These are phyloP conservation scores for Zelostemma sp. DNA, from an alignment of 1,140 invertebrate genomes.

Conservation along the genomic window DNA sequence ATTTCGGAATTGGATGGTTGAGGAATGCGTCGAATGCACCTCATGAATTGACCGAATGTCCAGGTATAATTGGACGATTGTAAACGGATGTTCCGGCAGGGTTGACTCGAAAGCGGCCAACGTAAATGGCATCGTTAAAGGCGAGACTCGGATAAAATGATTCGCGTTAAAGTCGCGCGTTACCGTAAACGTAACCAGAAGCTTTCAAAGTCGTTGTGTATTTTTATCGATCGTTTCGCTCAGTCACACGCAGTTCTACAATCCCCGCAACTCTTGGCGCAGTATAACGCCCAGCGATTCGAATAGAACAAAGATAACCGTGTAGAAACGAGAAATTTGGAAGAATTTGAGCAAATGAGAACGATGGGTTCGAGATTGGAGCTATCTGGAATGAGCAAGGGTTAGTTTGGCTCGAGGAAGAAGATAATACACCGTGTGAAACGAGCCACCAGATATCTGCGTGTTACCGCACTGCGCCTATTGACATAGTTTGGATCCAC, in stretches of 20 bases:
- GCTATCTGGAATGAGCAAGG: no score
- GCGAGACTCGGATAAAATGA: neutral
- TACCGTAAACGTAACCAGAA: neutral
- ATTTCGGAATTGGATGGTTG: no score
- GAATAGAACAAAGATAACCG: no score
- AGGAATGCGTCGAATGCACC: no score
- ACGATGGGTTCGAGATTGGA: no score
- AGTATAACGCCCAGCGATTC: neutral
- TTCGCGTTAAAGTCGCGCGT: neutral
- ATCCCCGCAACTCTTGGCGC: neutral
- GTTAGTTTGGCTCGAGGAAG: neutral
- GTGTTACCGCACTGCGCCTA: slow-evolving; percentile 51
- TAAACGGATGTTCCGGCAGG: no score
- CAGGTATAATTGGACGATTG: no score
- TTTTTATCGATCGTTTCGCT: slow-evolving; percentile 5
- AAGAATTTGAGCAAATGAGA: no score
- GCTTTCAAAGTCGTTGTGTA: neutral
- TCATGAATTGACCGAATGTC: no score
- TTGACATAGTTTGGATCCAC: slow-evolving; percentile 27
- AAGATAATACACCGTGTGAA: slow-evolving; percentile 28
- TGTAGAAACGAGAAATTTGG: no score
- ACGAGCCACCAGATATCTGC: slow-evolving; percentile 39
- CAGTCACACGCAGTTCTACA: slow-evolving; percentile 1
- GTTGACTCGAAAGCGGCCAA: no score
- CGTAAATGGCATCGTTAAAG: no score